Evolutionary conservation across 2,888 invertebrate species (phyloP).

Genomic region (Caenorhabditis angaria): DNA sequence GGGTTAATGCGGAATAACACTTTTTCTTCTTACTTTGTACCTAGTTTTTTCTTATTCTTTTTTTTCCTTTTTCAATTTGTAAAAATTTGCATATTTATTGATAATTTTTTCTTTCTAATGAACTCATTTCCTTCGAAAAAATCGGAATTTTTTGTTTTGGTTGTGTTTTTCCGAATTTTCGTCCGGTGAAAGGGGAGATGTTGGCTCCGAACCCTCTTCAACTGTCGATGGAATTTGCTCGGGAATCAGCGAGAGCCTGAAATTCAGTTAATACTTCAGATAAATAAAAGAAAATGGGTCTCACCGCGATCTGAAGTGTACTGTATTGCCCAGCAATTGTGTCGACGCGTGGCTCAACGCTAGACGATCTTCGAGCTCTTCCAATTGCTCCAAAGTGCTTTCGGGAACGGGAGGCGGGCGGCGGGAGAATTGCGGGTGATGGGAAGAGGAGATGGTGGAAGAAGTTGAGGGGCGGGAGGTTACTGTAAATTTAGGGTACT

Average conservation of each 20-base stretch:
- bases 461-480: conserved; percentile 27
- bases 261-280: not conserved
- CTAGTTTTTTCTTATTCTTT: not conserved
- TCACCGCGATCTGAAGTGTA: conserved; percentile 60
- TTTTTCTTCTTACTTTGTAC: no score
- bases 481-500: conserved; percentile 14
- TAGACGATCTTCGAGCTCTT: conserved; percentile 61
- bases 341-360: conserved; percentile 31
- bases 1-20: not conserved
- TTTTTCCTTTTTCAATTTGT: not conserved
- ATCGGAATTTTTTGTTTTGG: not conserved
- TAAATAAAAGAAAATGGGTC: no score
- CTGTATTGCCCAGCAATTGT: conserved; percentile 29
- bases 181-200: conserved; percentile 16
- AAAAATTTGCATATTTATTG: no score
- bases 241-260: conserved; percentile 56
- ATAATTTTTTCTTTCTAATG: no score
- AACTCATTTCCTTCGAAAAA: no score
- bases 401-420: conserved; percentile 1
- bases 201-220: conserved; percentile 55
- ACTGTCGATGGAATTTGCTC: conserved; percentile 57
- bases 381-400: conserved; percentile 49
- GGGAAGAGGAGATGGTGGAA: not conserved
- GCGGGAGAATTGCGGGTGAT: conserved; percentile 6
- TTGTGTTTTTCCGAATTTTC: conserved; percentile 14